Conservation (phyloP, 2,797 vertebrate genomes). For the Vespertilio murinus region DNA sequence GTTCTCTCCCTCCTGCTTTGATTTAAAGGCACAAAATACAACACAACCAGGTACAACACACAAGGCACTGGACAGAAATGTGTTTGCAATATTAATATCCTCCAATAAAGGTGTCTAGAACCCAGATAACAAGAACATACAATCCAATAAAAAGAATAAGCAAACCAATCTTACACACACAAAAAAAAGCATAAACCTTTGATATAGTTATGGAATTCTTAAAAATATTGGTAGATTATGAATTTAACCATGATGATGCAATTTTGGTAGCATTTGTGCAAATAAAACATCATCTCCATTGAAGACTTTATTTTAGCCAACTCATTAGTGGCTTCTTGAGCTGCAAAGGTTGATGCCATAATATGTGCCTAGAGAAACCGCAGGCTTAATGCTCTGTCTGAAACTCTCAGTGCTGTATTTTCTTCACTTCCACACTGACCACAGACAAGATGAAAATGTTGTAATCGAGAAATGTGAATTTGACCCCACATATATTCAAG, state of each 20-base stretch:
- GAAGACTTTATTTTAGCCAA: constrained; percentile 16
- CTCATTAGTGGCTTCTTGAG: neutral
- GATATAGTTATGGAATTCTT: no score
- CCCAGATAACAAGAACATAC: no score
- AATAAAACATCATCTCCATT: neutral
- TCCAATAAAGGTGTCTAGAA: no score
- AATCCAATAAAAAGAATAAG: no score
- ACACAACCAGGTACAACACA: no score
- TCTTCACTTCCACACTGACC: constrained; percentile 10
- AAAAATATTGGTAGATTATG: neutral
- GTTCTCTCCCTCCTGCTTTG: no score
- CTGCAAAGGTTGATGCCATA: constrained; percentile 22
- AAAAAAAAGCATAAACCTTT: no score
- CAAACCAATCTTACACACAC: no score
- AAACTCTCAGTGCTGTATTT: neutral
- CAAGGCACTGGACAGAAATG: no score
- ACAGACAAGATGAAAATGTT: constrained; percentile 5
- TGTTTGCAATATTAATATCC: no score
- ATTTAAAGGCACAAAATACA: no score
- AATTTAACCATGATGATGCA: neutral
- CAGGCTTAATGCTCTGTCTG: neutral
- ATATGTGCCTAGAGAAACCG: neutral
- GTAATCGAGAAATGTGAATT: constrained; percentile 10
- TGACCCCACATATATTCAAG: neutral
- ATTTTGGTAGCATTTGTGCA: neutral